Conservation (phyloP, 2,888 invertebrate species). For the Nycteola revayana region DNA sequence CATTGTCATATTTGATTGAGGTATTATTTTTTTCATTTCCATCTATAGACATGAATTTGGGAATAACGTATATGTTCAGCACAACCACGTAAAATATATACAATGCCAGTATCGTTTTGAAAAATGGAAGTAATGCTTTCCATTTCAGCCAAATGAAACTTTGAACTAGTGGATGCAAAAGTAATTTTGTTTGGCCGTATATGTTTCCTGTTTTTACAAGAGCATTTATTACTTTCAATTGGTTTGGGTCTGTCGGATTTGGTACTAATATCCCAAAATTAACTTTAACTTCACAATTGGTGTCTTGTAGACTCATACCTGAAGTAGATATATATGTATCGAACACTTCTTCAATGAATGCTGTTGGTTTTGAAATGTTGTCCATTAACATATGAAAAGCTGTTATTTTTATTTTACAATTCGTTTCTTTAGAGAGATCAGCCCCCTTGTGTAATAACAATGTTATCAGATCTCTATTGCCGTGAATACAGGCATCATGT, state of each 20-base stretch:
- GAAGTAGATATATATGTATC: conserved; percentile 65
- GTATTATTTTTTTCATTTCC: background rate
- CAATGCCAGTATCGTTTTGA: conserved; percentile 61
- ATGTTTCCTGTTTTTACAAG: conserved; percentile 66
- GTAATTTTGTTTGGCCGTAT: conserved; percentile 53
- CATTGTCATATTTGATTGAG: background rate
- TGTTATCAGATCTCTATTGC: conserved; percentile 69
- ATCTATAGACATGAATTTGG: background rate
- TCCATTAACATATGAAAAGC: conserved; percentile 68
- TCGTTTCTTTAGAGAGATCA: conserved; percentile 28
- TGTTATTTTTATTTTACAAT: conserved; percentile 35
- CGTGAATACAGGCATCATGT: conserved; percentile 57
- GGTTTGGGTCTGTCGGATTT: conserved; percentile 43
- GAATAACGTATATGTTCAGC: conserved; percentile 1
- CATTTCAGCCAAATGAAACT: conserved; percentile 77
- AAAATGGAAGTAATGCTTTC: conserved; percentile 69
- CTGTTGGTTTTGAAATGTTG: conserved; percentile 64
- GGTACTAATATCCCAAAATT: conserved; percentile 63
- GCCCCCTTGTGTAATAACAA: conserved; percentile 54
- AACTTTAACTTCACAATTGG: conserved; percentile 56
- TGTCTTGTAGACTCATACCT: conserved; percentile 43
- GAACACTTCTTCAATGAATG: conserved; percentile 66
- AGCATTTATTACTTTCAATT: conserved; percentile 71
- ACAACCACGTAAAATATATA: conserved; percentile 60
- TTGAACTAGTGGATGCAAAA: conserved; percentile 76